A percentile compares a stretch with the other conserved stretches of the same genome.
phyloP scores from a whole-genome alignment of 2,888 invertebrate genomes.

The Napeogenes sylphis region DNA sequence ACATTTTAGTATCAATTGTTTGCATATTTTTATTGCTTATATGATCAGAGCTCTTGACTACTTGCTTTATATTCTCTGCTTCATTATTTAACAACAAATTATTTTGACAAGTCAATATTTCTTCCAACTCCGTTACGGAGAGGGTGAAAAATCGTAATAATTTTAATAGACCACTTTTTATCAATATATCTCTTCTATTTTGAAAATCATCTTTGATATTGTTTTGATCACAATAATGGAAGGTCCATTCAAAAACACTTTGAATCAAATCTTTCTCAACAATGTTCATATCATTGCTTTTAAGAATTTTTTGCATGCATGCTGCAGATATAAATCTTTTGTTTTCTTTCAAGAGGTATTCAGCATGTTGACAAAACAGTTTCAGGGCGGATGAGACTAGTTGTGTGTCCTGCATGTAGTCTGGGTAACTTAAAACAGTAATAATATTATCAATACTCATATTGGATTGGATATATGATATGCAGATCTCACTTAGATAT shows the following conservation, averaged over 20 bases:
- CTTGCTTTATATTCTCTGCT: slow-evolving; percentile 26
- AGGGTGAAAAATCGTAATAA: slow-evolving; percentile 66
- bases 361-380: slow-evolving; percentile 76
- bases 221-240: slow-evolving; percentile 67
- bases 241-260: slow-evolving; percentile 76
- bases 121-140: slow-evolving; percentile 56
- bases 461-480: slow-evolving; percentile 73
- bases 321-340: slow-evolving; percentile 67
- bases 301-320: slow-evolving; percentile 71
- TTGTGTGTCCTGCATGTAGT: slow-evolving; percentile 76
- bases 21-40: slow-evolving; percentile 34
- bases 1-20: slow-evolving; percentile 30
- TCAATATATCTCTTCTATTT: slow-evolving; percentile 64
- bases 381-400: slow-evolving; percentile 72
- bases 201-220: slow-evolving; percentile 55
- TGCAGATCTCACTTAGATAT: slow-evolving; percentile 70
- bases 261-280: slow-evolving; percentile 73
- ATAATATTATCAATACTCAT: slow-evolving; percentile 78
- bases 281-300: slow-evolving; percentile 71
- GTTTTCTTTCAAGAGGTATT: slow-evolving; percentile 71
- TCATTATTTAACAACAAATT: slow-evolving; percentile 52
- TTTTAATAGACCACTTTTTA: slow-evolving; percentile 61
- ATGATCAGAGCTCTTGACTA: slow-evolving; percentile 22
- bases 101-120: slow-evolving; percentile 49
- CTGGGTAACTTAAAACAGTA: slow-evolving; percentile 79